These are phyloP conservation scores for Ypsolopha scabrella DNA, from an alignment of 2,888 invertebrate species.

Conservation along the genomic window DNA sequence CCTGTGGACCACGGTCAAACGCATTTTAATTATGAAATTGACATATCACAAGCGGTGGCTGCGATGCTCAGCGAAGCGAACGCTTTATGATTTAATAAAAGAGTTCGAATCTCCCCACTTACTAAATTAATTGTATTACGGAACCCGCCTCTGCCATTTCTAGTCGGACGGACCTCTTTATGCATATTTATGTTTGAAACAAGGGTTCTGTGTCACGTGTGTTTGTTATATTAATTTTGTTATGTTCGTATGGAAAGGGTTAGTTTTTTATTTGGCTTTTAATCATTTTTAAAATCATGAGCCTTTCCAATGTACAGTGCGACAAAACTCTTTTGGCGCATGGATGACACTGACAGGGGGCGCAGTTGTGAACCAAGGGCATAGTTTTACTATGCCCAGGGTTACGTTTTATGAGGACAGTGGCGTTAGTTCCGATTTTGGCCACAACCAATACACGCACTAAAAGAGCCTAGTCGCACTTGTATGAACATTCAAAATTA, in stretches of 20 bases:
- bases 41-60: constrained; percentile 45
- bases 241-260: constrained; percentile 17
- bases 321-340: no score
- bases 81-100: constrained; percentile 67
- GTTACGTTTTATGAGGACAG: no score
- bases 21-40: constrained; percentile 69
- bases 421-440: no score
- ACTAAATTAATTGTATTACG: constrained; percentile 48
- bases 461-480: no score
- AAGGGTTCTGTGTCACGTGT: constrained; percentile 34
- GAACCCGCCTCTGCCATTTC: constrained; percentile 29
- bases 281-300: neutral
- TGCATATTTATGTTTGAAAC: constrained; percentile 61
- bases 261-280: constrained; percentile 1
- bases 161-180: constrained; percentile 34
- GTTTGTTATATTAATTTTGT: constrained; percentile 37
- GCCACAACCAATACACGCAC: no score
- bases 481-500: no score
- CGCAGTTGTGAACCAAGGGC: no score
- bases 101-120: constrained; percentile 39
- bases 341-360: no score
- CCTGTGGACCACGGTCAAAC: constrained; percentile 56
- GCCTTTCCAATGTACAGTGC: no score
- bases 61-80: constrained; percentile 28
- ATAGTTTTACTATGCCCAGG: no score